Evolutionary conservation across 2,113 vertebrate species (phyloP), one percentile per base, ranked within the genome.

Genomic region (Aptenodytes forsteri): DNA sequence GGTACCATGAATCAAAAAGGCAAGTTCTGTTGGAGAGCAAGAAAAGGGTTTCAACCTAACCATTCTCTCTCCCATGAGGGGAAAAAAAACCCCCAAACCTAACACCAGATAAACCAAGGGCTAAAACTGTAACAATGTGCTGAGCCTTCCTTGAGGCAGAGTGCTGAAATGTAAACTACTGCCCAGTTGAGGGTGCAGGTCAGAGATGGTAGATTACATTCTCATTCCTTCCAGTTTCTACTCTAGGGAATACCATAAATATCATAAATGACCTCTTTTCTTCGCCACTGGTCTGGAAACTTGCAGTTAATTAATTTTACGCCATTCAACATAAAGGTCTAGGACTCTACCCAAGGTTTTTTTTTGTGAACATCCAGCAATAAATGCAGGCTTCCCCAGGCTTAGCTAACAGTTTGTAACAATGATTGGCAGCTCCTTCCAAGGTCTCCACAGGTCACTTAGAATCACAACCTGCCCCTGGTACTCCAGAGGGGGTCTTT

Each of bases 221-320:
- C 59, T 62, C 73, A 52, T 85, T 91, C 72, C 84, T 96, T 94
- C 65, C 72, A 96, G 79, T 81, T 84, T 76, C 79, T 84, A 75
- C 89, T 89, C 70, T n/a, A 90, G 75, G 58, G 89, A 96, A 96
- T 65, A 93, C 36, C 69, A 82, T 79, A 94, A 97, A 94, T 95
- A 90, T 59, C 78, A 90, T 87, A 94, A 96, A 96, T 95, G 58
- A 86, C 83, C 89, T 96, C 90, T 95, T 97, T 97, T 96, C 92
- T 93, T 94, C 96, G 66, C 62, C 96, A 96, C 29, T 96, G 95
- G 87, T 95, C 94, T 92, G 89, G 83, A 97, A 97, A 97, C n/a
- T 69, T 89, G 82, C 84, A 93, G 58, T 90, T 97, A 96, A 97
- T 94, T 97, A 95, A 97, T 95, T 97, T 93, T 88, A 88, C 44